These are phyloP conservation scores for Brachionus paranguensis DNA, from an alignment of 1,140 invertebrate genomes.

Conservation along the genomic window DNA sequence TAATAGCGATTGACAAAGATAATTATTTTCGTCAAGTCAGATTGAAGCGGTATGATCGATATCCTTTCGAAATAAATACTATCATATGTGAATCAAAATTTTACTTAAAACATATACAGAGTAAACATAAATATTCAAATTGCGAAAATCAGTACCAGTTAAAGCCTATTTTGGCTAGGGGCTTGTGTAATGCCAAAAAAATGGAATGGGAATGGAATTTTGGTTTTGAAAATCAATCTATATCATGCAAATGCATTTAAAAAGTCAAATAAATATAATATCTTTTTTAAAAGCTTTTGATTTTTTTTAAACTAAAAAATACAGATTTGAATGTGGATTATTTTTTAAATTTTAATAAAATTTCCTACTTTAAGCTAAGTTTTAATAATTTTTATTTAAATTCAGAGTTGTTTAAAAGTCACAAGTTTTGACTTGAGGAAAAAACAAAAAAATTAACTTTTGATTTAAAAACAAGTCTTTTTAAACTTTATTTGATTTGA, in stretches of 20 bases:
- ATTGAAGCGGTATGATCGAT: not conserved
- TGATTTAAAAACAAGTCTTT: too few relatives aligned
- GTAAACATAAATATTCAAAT: not conserved
- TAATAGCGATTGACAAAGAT: not conserved
- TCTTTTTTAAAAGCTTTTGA: too few relatives aligned
- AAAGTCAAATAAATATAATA: not conserved
- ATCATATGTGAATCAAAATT: not conserved
- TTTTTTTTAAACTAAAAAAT: too few relatives aligned
- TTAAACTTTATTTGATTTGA: too few relatives aligned
- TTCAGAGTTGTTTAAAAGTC: too few relatives aligned
- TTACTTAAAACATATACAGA: not conserved
- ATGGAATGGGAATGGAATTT: conserved; percentile 21
- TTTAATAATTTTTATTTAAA: too few relatives aligned
- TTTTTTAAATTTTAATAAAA: too few relatives aligned
- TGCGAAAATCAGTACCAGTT: not conserved
- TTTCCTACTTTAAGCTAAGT: too few relatives aligned
- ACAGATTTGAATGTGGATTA: too few relatives aligned
- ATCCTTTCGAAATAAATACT: not conserved
- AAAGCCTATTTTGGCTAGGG: not conserved
- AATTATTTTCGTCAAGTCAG: not conserved
- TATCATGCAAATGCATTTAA: not conserved
- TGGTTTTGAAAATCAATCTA: not conserved
- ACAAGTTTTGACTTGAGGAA: too few relatives aligned
- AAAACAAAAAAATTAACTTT: too few relatives aligned
- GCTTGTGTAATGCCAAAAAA: not conserved